Conservation (phyloP, 2,888 invertebrate species). For the Lymantria dispar region DNA sequence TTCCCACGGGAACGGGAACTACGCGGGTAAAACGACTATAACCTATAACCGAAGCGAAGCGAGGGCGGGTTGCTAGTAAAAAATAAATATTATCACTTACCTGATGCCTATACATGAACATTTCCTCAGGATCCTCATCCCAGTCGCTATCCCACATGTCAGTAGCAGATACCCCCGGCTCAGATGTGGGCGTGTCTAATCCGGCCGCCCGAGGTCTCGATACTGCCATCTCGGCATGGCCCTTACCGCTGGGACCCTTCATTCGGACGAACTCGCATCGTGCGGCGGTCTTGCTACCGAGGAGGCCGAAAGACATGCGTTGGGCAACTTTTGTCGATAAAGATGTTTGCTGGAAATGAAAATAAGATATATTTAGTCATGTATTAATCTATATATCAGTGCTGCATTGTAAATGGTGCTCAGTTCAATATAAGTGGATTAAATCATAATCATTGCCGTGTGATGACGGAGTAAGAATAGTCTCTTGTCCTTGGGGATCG, state of each 20-base stretch:
- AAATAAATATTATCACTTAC: conserved; percentile 46
- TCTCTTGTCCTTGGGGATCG: no score
- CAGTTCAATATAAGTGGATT: no score
- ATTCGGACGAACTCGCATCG: conserved; percentile 98
- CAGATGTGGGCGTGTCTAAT: conserved; percentile 96
- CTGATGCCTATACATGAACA: conserved; percentile 91
- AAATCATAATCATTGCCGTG: no score
- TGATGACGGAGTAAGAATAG: no score
- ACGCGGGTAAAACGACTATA: no score
- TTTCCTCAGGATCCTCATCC: conserved; percentile 93
- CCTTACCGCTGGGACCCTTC: conserved; percentile 97
- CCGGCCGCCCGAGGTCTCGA: conserved; percentile 96
- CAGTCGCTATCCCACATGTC: conserved; percentile 95
- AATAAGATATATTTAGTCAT: not conserved
- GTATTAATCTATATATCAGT: no score
- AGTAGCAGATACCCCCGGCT: conserved; percentile 92
- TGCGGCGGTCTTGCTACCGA: conserved; percentile 89
- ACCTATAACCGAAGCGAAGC: no score
- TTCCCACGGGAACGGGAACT: no score
- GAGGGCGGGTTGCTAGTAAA: not conserved
- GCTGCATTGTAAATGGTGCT: no score
- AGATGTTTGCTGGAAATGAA: conserved; percentile 89
- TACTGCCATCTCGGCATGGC: conserved; percentile 98
- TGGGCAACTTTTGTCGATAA: conserved; percentile 97
- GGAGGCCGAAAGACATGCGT: conserved; percentile 96